A percentile compares a stretch with the other conserved stretches of the same genome.
These are phyloP conservation scores for Pseudomyrmex dendroicus DNA, from an alignment of 1,140 invertebrate genomes.

Conservation along the genomic window DNA sequence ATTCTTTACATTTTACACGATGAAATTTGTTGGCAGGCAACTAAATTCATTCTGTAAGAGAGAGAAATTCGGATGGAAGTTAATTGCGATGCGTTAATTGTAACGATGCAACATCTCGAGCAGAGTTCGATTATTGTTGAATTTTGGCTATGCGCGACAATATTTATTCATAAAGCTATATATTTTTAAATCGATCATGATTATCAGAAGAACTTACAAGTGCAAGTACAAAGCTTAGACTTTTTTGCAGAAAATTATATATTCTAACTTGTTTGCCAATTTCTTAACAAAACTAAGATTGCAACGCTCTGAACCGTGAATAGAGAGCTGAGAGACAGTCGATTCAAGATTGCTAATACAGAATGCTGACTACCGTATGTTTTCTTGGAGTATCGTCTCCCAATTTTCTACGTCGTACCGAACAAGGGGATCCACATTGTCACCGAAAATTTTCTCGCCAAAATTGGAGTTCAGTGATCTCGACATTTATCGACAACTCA, in stretches of 20 bases:
- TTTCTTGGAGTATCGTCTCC: background rate
- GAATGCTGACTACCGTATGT: background rate
- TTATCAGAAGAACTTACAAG: background rate
- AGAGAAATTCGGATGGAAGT: slow-evolving; percentile 38
- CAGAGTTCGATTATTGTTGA: background rate
- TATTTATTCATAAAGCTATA: slow-evolving; percentile 9
- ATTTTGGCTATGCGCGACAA: background rate
- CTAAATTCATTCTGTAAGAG: slow-evolving; percentile 40
- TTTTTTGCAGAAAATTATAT: no score
- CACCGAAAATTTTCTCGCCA: background rate
- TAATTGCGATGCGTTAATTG: slow-evolving; percentile 17
- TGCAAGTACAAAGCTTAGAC: no score
- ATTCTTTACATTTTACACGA: slow-evolving; percentile 20
- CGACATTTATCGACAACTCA: slow-evolving; percentile 21
- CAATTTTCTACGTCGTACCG: background rate
- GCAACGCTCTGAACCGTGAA: no score
- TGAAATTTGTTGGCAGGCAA: slow-evolving; percentile 19
- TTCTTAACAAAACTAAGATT: no score
- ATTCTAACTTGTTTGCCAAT: no score
- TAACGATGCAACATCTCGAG: background rate
- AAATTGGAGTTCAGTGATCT: background rate
- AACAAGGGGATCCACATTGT: background rate
- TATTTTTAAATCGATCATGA: background rate
- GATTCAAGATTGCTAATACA: background rate
- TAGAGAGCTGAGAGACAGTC: background rate